Evolutionary conservation across 2,888 invertebrate genomes (phyloP), one percentile per base, ranked within the genome.

Genomic region (Orthosia gracilis): DNA sequence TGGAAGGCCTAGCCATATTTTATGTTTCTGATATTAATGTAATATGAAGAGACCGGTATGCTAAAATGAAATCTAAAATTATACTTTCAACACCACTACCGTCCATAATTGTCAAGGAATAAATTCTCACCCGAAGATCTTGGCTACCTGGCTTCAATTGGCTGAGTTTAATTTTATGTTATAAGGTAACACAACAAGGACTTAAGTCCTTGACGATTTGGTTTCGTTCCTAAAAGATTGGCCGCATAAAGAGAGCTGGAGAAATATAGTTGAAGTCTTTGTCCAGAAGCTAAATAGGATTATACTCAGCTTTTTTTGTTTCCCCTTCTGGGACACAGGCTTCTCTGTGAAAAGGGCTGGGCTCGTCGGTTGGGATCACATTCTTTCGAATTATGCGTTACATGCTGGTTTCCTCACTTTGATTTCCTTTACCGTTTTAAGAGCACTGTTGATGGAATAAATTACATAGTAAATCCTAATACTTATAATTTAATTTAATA

Each of bases 1-100:
- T 77, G 40, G 67, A 65, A 71, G 40, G 52, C 52, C 40, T 63
- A 55, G n/a, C 50, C 21, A 52, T 66, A 58, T 59, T 47, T 77
- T 57, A 65, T 69, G 18, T 64, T 47, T 57, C 17, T 49, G 40
- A n/a, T 45, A 63, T 64, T 58, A 45, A 21, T 55, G 59, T 58
- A 45, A 21, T 55, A 50, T 73, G 0, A 57, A 52, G 50, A 57
- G 1, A 78, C 49, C 26, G n/a, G 49, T 75, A 62, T 77, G 26
- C 47, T 15, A 21, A 47, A 54, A 80, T 52, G 17, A n/a, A 57
- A 49, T 50, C 49, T 40, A 63, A 50, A 64, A 57, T 52, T 40
- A 11, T 26, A 18, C 23, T 74, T 74, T 66, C 47, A 15, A 57
- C 13, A 45, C 40, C 2, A 18, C 18, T 62, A 9, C 21, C 50